Evolutionary conservation across 2,888 invertebrate species (phyloP).

Genomic region (Horisme vitalbata): DNA sequence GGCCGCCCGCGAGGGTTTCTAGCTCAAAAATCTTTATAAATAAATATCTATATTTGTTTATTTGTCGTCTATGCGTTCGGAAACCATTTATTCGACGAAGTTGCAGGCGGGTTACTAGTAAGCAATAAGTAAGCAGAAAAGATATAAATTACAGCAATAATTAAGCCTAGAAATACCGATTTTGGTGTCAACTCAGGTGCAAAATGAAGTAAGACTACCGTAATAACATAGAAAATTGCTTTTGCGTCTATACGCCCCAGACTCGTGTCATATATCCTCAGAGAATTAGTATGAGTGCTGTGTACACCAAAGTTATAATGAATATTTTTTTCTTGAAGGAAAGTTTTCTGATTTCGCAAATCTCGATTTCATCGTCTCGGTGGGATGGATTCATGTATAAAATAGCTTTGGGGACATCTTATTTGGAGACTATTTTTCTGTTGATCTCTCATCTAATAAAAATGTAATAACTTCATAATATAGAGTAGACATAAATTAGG

Average conservation of each 20-base stretch:
- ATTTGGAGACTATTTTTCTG: conserved; percentile 8
- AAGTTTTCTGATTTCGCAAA: conserved; percentile 49
- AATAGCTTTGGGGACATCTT: conserved; percentile 13
- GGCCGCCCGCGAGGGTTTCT: no score
- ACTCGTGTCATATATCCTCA: conserved; percentile 26
- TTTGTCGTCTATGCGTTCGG: no score
- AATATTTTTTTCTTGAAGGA: conserved; percentile 51
- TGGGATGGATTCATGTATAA: conserved; percentile 10
- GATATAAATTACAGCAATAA: conserved; percentile 7
- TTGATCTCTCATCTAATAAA: not conserved
- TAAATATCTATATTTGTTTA: no score
- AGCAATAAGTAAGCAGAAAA: no score
- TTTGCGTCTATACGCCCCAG: conserved; percentile 30
- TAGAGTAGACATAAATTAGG: no score
- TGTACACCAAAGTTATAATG: conserved; percentile 48
- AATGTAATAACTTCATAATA: not conserved
- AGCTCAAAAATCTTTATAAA: no score
- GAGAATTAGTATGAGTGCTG: conserved; percentile 36
- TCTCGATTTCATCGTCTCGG: conserved; percentile 40
- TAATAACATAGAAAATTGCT: conserved; percentile 39
- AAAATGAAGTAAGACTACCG: conserved; percentile 33
- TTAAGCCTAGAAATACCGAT: conserved; percentile 17
- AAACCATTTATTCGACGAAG: no score
- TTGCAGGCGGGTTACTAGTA: no score
- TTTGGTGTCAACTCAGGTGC: conserved; percentile 38